These are phyloP conservation scores for Notamacropus eugenii DNA, from an alignment of 2,797 vertebrate genomes.

Conservation along the genomic window DNA sequence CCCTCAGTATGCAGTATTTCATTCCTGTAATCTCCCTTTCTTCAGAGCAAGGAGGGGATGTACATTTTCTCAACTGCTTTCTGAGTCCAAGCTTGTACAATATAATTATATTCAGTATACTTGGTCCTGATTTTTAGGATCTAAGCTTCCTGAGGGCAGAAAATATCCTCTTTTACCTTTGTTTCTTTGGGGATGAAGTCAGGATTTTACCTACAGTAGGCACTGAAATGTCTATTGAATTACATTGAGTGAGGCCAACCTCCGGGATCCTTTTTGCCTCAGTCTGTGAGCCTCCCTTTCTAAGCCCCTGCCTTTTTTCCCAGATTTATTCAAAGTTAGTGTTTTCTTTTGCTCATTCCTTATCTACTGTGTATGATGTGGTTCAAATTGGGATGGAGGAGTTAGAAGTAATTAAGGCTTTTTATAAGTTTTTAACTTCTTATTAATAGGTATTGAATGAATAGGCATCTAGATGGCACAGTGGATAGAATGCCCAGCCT, in stretches of 20 bases:
- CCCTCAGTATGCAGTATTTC: not conserved
- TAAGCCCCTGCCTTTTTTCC: not conserved
- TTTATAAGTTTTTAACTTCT: conserved; percentile 23
- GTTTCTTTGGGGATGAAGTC: not conserved
- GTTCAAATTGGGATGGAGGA: not conserved
- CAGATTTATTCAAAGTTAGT: not conserved
- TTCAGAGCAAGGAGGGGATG: not conserved
- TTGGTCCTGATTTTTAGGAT: not conserved
- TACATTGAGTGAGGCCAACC: not conserved
- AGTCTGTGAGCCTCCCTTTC: not conserved
- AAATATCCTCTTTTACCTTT: not conserved
- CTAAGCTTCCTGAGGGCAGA: not conserved
- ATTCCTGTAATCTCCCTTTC: not conserved
- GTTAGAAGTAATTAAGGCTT: conserved; percentile 14
- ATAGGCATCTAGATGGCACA: not conserved
- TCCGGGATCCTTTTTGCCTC: not conserved
- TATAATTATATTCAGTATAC: not conserved
- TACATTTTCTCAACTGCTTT: not conserved
- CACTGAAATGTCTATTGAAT: not conserved
- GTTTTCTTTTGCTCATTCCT: conserved; percentile 25
- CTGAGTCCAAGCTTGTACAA: not conserved
- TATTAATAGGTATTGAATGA: not conserved
- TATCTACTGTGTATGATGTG: conserved; percentile 19
- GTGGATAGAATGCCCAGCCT: not conserved
- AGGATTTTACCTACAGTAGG: not conserved